Conservation (phyloP, 2,888 invertebrate genomes). For the Miltochrista miniata region DNA sequence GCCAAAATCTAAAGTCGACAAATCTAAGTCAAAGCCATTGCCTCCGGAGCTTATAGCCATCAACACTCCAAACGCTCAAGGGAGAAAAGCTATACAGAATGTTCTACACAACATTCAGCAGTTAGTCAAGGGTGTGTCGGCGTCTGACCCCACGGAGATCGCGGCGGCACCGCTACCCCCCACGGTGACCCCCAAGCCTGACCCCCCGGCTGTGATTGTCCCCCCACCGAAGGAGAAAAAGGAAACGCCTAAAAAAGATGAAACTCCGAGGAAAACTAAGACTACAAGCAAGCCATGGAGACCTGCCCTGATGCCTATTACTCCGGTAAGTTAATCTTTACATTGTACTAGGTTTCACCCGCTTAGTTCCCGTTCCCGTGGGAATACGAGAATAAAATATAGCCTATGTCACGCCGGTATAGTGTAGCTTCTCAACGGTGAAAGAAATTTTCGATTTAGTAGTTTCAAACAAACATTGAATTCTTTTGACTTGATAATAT, state of each 20-base stretch:
- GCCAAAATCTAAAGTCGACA: slow-evolving; percentile 54
- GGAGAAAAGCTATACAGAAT: slow-evolving; percentile 75
- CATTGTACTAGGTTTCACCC: not conserved
- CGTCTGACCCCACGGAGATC: slow-evolving; percentile 72
- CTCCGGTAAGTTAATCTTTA: slow-evolving; percentile 56
- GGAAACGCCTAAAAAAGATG: slow-evolving; percentile 49
- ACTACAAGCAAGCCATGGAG: slow-evolving; percentile 87
- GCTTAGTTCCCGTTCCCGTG: too few relatives aligned
- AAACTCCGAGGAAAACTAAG: slow-evolving; percentile 69
- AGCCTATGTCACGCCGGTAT: too few relatives aligned
- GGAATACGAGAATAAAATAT: too few relatives aligned
- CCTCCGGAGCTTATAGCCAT: slow-evolving; percentile 85
- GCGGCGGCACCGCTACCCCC: slow-evolving; percentile 64
- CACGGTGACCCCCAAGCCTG: slow-evolving; percentile 47
- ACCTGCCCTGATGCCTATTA: slow-evolving; percentile 88
- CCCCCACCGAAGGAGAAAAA: slow-evolving; percentile 60
- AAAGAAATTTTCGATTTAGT: too few relatives aligned
- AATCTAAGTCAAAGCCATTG: slow-evolving; percentile 63
- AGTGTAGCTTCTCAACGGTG: too few relatives aligned
- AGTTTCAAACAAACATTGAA: too few relatives aligned
- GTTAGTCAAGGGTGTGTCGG: slow-evolving; percentile 74
- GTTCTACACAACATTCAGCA: slow-evolving; percentile 78
- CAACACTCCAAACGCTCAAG: slow-evolving; percentile 75
- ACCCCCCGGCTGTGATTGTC: slow-evolving; percentile 29
- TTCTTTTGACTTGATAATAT: too few relatives aligned